phyloP scores from a whole-genome alignment of 1,140 invertebrate genomes.

The Trichogramma pretiosum region DNA sequence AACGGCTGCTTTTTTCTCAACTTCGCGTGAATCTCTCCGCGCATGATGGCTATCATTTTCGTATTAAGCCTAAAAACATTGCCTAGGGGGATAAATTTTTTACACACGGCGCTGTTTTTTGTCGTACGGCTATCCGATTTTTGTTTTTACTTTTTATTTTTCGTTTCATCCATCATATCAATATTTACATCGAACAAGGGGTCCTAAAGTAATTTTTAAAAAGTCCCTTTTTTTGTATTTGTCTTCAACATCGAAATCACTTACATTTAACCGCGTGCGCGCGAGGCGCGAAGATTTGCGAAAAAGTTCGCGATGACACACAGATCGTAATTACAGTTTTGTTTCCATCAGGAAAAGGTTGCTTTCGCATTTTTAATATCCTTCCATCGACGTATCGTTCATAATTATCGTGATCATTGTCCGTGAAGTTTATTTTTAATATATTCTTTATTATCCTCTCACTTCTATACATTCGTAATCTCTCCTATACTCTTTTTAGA shows the following conservation, averaged over 20 bases:
- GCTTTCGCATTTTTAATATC: conserved; percentile 8
- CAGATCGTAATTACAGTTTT: too few species aligned
- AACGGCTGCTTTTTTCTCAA: conserved; percentile 15
- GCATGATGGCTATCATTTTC: conserved; percentile 17
- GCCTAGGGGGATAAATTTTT: conserved; percentile 13
- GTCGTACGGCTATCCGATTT: conserved; percentile 2
- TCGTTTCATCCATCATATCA: too few species aligned
- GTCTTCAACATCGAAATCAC: background rate
- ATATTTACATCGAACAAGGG: conserved; percentile 18
- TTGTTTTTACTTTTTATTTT: background rate
- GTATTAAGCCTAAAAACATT: conserved; percentile 17
- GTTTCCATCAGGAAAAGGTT: conserved; percentile 14
- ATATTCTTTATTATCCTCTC: conserved; percentile 12
- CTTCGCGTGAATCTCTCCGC: conserved; percentile 13
- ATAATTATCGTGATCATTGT: conserved; percentile 12
- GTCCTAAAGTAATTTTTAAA: conserved; percentile 14
- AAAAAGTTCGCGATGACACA: conserved; percentile 16
- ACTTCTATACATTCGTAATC: conserved; percentile 14
- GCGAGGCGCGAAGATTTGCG: conserved; percentile 16
- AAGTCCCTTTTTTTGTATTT: conserved; percentile 9
- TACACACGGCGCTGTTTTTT: conserved; percentile 11
- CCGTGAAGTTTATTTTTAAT: conserved; percentile 11
- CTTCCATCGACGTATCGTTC: conserved; percentile 1
- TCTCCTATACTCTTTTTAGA: conserved; percentile 10
- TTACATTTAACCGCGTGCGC: conserved; percentile 15